Conservation (phyloP, 1,140 invertebrate genomes). For the Papilio aristodemus region DNA sequence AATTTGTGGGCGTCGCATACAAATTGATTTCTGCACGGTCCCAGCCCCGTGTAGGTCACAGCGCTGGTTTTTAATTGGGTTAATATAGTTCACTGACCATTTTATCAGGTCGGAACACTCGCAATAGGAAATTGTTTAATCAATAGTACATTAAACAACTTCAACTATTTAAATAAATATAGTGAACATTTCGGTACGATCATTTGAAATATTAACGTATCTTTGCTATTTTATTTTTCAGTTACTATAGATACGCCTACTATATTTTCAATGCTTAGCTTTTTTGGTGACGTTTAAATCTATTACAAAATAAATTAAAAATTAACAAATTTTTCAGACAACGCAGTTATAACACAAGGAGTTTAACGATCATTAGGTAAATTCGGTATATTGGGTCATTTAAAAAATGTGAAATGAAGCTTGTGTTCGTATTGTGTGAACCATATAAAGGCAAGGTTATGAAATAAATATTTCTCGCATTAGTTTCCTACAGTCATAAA, state of each 20-base stretch:
- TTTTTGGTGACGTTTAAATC: no score
- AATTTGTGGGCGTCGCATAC: not conserved
- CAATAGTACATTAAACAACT: not conserved
- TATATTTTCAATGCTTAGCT: no score
- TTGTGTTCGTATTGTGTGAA: no score
- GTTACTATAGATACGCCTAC: no score
- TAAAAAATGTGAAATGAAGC: not conserved
- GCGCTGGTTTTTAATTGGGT: not conserved
- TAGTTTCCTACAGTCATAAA: no score
- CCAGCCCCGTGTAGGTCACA: constrained; percentile 1
- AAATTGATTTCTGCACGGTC: not conserved
- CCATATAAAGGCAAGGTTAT: no score
- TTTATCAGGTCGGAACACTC: not conserved
- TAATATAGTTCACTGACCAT: not conserved
- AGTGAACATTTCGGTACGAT: no score
- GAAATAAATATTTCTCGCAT: no score
- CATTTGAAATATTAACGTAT: no score
- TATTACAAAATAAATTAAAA: no score
- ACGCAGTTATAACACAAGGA: not conserved
- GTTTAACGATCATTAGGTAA: not conserved
- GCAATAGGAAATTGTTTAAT: not conserved
- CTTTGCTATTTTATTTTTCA: no score
- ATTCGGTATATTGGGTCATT: constrained; percentile 5
- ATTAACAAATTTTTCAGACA: not conserved
- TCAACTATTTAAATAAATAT: not conserved